Conservation (phyloP, 2,888 invertebrate species). For the Drosophila subquinaria region DNA sequence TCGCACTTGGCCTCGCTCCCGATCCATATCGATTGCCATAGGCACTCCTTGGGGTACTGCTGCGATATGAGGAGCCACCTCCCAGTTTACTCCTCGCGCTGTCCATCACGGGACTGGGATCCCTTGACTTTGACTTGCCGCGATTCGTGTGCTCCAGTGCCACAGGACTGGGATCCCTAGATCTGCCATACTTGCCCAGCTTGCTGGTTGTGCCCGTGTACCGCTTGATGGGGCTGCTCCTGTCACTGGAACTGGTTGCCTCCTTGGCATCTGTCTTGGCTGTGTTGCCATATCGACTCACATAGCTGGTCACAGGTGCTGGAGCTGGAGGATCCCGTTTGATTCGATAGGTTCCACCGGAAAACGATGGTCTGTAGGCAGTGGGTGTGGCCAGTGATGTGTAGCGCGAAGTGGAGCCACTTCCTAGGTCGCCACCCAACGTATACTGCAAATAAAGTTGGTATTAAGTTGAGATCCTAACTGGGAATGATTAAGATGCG, state of each 20-base stretch:
- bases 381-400: conserved; percentile 83
- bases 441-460: conserved; percentile 74
- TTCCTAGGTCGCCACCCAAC: conserved; percentile 81
- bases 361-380: conserved; percentile 85
- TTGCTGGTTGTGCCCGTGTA: conserved; percentile 70
- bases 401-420: conserved; percentile 74
- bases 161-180: conserved; percentile 84
- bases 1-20: conserved; percentile 36
- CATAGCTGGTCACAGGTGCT: conserved; percentile 74
- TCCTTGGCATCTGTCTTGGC: conserved; percentile 62
- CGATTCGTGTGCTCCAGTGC: conserved; percentile 82
- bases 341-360: conserved; percentile 85
- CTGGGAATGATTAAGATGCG: accelerated
- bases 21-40: conserved; percentile 62
- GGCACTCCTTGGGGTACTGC: conserved; percentile 60
- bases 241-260: conserved; percentile 63
- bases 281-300: conserved; percentile 79
- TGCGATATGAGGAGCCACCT: conserved; percentile 83
- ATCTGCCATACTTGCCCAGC: conserved; percentile 80
- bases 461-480: not conserved
- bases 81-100: conserved; percentile 84
- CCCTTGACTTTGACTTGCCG: conserved; percentile 85
- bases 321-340: conserved; percentile 82
- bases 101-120: conserved; percentile 87
- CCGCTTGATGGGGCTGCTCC: conserved; percentile 74